Percentiles rank a stretch among this genome's conserved stretches.
Conservation (phyloP, 2,888 invertebrate genomes). For the Drepanosiphum platanoidis region DNA sequence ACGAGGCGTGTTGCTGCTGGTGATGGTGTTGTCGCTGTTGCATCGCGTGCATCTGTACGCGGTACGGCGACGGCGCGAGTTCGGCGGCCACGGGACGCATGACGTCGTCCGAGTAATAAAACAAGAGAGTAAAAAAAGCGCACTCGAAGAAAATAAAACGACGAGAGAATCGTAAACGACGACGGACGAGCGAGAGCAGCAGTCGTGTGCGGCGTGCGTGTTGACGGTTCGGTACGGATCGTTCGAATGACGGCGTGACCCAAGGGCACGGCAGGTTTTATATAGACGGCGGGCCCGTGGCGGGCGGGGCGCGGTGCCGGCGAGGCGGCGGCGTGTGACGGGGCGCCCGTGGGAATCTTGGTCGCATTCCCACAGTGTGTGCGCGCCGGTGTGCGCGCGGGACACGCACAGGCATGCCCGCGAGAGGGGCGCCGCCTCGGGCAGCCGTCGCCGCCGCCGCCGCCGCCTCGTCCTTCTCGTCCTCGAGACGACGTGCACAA, state of each 20-base stretch:
- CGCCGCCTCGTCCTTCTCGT: constrained; percentile 39
- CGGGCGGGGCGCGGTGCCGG: constrained; percentile 20
- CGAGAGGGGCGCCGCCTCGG: constrained; percentile 57
- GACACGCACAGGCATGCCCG: constrained; percentile 51
- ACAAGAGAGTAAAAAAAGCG: no score
- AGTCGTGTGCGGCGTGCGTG: not conserved
- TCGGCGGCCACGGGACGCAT: constrained; percentile 51
- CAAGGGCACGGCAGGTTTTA: constrained; percentile 52
- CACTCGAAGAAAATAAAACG: not conserved
- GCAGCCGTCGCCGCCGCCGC: constrained; percentile 25
- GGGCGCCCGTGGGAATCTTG: constrained; percentile 62
- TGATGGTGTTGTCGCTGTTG: constrained; percentile 26
- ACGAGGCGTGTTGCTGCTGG: constrained; percentile 66
- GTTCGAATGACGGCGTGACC: constrained; percentile 55
- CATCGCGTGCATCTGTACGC: constrained; percentile 41
- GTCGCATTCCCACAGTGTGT: constrained; percentile 61
- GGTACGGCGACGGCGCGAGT: constrained; percentile 47
- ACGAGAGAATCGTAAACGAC: constrained; percentile 65
- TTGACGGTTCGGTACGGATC: constrained; percentile 20
- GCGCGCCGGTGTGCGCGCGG: constrained; percentile 35
- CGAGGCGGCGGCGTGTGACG: constrained; percentile 49
- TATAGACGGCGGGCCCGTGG: constrained; percentile 21
- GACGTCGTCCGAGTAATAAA: not conserved
- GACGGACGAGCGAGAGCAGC: constrained; percentile 69
- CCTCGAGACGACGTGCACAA: constrained; percentile 49